Conservation (phyloP, 1,140 invertebrate genomes). For the Caenorhabditis latens region DNA sequence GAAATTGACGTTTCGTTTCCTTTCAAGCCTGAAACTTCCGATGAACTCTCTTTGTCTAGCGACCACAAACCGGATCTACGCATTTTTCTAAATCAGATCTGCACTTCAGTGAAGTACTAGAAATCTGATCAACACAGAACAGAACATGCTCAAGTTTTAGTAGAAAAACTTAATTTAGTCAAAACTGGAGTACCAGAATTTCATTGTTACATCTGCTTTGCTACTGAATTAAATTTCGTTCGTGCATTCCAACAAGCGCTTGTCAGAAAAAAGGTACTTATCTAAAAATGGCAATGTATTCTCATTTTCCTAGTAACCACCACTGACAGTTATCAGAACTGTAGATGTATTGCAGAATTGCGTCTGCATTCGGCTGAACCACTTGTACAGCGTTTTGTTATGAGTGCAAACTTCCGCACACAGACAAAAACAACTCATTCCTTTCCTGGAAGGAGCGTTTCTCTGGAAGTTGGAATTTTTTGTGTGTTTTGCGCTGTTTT, state of each 20-base stretch:
- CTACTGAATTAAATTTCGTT: too few species aligned
- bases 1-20: conserved; percentile 7
- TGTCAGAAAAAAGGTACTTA: too few species aligned
- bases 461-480: conserved; percentile 5
- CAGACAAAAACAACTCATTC: background rate
- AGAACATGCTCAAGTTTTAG: too few species aligned
- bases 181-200: too few species aligned
- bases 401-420: background rate
- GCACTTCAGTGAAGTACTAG: background rate
- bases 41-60: background rate
- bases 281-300: too few species aligned
- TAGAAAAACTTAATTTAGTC: too few species aligned
- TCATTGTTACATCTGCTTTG: too few species aligned
- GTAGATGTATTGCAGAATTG: too few species aligned
- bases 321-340: too few species aligned
- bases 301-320: too few species aligned
- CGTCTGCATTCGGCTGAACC: too few species aligned
- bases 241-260: too few species aligned
- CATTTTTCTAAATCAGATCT: background rate
- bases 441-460: background rate
- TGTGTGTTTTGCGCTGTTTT: background rate
- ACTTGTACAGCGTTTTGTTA: background rate
- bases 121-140: background rate
- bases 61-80: background rate
- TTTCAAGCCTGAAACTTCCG: background rate